Percentiles rank a stretch among this genome's conserved stretches.
Evolutionary conservation across 1,140 invertebrate species (phyloP).

Genomic region (Acromyrmex echinatior): DNA sequence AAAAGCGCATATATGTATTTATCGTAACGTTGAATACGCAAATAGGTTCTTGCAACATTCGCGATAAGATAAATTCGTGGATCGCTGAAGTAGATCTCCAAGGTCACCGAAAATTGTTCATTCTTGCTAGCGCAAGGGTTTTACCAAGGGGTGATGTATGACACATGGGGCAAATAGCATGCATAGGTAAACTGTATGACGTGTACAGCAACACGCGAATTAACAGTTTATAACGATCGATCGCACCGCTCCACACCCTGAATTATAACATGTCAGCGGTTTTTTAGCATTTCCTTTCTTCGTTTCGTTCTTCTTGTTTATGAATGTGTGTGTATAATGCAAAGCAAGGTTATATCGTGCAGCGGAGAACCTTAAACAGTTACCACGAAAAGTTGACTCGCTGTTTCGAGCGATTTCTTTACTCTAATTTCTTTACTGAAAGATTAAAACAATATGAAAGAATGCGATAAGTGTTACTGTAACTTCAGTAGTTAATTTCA

Average conservation of each 20-base stretch:
- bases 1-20: constrained; percentile 13
- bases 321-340: background rate
- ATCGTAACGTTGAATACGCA: background rate
- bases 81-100: background rate
- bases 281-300: constrained; percentile 46
- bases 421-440: background rate
- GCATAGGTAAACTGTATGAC: constrained; percentile 31
- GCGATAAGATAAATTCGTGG: background rate
- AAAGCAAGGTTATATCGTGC: constrained; percentile 9
- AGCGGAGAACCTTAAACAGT: background rate
- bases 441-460: constrained; percentile 38
- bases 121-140: constrained; percentile 23
- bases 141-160: constrained; percentile 13
- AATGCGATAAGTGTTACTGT: constrained; percentile 5
- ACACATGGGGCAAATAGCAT: constrained; percentile 35
- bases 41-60: background rate
- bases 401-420: constrained; percentile 11
- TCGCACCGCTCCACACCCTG: constrained; percentile 32
- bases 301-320: constrained; percentile 4
- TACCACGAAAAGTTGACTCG: constrained; percentile 20
- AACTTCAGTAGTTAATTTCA: background rate
- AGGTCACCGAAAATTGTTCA: constrained; percentile 22
- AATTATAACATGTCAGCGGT: constrained; percentile 50
- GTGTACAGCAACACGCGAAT: constrained; percentile 55
- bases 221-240: constrained; percentile 61